Conservation (phyloP, 2,888 invertebrate species). For the Sphecodes monilicornis region DNA sequence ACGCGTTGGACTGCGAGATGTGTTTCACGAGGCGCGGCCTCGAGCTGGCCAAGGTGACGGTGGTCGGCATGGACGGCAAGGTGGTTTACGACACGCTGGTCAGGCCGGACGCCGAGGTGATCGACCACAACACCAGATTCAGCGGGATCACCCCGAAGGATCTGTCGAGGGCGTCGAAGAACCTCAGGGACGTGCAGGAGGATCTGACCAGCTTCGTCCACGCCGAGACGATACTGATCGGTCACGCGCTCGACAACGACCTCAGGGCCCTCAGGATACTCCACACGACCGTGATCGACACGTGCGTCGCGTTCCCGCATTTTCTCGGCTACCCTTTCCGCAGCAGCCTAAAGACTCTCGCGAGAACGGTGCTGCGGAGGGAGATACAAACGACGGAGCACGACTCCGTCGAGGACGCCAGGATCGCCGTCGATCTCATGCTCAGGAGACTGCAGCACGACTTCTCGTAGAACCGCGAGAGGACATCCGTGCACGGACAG, state of each 20-base stretch:
- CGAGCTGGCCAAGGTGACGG: constrained; percentile 94
- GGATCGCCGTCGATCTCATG: constrained; percentile 95
- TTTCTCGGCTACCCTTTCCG: constrained; percentile 93
- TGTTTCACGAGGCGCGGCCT: constrained; percentile 94
- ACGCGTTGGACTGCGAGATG: constrained; percentile 98
- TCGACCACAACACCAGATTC: constrained; percentile 98
- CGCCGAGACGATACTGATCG: constrained; percentile 95
- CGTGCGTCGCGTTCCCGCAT: constrained; percentile 95
- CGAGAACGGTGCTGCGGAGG: constrained; percentile 89
- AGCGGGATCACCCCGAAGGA: constrained; percentile 93
- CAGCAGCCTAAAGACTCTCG: constrained; percentile 92
- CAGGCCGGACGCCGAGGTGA: constrained; percentile 91
- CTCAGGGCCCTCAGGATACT: constrained; percentile 93
- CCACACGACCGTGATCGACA: constrained; percentile 95
- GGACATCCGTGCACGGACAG: not conserved
- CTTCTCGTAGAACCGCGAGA: constrained; percentile 22
- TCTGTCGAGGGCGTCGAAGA: constrained; percentile 87
- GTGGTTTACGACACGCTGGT: constrained; percentile 94
- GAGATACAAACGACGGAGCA: constrained; percentile 94
- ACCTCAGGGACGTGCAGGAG: constrained; percentile 92
- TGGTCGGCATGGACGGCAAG: constrained; percentile 90
- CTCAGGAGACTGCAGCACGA: constrained; percentile 82
- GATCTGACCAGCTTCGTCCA: constrained; percentile 93
- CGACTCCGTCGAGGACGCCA: constrained; percentile 97
- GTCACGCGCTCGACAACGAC: constrained; percentile 98